phyloP scores from a whole-genome alignment of 2,113 vertebrate genomes.

The Procapra przewalskii region DNA sequence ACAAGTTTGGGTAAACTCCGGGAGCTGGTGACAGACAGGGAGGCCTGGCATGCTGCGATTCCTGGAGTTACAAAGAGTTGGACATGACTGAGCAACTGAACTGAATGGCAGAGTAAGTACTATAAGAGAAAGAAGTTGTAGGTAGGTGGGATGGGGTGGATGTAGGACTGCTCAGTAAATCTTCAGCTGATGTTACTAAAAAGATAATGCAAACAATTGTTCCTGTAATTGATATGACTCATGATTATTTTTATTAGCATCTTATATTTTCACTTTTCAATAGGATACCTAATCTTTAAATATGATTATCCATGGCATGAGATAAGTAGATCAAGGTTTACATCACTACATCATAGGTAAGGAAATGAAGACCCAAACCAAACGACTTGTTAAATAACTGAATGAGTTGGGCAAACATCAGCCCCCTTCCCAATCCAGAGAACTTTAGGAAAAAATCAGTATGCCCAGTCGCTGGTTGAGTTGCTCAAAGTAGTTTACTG shows the following conservation, averaged over 20 bases:
- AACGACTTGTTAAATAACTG: neutral
- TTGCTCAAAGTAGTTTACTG: neutral
- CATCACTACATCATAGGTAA: neutral
- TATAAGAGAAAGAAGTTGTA: neutral
- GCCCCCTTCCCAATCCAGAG: neutral
- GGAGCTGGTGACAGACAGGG: no score
- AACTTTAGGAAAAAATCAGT: slow-evolving; percentile 21
- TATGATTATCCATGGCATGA: neutral
- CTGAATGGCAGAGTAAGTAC: no score
- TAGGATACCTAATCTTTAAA: neutral
- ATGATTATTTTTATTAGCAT: neutral
- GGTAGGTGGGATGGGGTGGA: neutral
- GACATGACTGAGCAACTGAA: no score
- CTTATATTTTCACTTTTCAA: neutral
- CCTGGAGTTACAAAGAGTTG: no score
- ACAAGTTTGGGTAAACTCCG: no score
- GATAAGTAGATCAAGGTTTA: neutral
- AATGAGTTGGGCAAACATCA: neutral
- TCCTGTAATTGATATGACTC: neutral
- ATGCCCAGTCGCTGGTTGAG: neutral
- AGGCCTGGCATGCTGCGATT: no score
- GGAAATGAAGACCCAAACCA: neutral
- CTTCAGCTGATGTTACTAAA: neutral
- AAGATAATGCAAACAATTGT: neutral
- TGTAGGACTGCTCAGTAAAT: neutral